Base-by-base conservation (phyloP, 1,140 invertebrate species). In the Ips typographus region DNA sequence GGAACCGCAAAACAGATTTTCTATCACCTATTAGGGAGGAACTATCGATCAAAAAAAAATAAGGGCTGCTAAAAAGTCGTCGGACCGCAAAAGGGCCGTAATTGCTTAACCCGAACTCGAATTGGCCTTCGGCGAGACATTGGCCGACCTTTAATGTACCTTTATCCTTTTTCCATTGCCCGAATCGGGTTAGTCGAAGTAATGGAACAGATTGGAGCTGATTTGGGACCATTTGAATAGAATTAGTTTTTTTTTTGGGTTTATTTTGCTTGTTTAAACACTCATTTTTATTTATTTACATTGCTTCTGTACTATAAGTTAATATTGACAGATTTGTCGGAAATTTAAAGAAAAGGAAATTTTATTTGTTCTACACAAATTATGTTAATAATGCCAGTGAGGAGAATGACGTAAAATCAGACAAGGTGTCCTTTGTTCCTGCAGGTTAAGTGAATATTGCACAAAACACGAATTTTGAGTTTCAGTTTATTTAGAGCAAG, bases 91-190 rank as follows among this genome's bases (percentile, higher is more conserved):
- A 55, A 55, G 8, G 52, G 52, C 52, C 52, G 52, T 55, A 55
- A 55, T 55, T 55, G 52, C 52, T 55, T 55, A 55, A 55, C 52
- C 52, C 52, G 52, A 55, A 55, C 52, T 55, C 52, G 37, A 55
- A 55, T 55, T 55, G 52, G 52, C 52, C 52, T 55, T 22, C 37
- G 52, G 52, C 52, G 52, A 55, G 52, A 55, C 52, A 55, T 55
- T 55, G 52, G n/a, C 52, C 37, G 52, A 55, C 52, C 52, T 55
- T 55, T 36, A 55, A 55, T 55, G 52, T 55, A 55, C 52, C 52
- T 55, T 55, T 55, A 55, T 55, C 37, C 52, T 55, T 55, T 55
- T 55, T 38, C 37, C 44, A 49, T 49, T 49, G 6, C 44, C 3
- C 44, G 44, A 49, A 49, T 49, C 22, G 7, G 44, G 44, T 49